Evolutionary conservation across 2,797 vertebrate species (phyloP).

Genomic region (Gymnoscopelus braueri): DNA sequence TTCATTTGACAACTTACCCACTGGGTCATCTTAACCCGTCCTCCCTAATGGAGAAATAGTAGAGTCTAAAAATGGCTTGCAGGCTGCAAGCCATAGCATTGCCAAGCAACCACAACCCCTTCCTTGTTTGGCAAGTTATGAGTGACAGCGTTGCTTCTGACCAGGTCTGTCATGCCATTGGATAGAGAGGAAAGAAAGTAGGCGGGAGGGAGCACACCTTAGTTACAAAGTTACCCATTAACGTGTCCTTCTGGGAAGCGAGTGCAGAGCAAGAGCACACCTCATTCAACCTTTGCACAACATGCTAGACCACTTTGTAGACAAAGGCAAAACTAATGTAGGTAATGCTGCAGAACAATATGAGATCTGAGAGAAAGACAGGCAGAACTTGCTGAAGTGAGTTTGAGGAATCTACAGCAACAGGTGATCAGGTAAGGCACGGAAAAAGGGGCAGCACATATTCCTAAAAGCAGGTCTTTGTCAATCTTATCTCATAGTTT

Average conservation of each 20-base stretch:
- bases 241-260: constrained; percentile 67
- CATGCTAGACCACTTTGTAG: constrained; percentile 63
- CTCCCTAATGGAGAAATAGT: too few species aligned
- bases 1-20: too few species aligned
- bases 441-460: neutral
- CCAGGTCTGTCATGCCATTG: constrained; percentile 55
- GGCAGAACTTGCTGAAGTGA: constrained; percentile 17
- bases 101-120: constrained; percentile 30
- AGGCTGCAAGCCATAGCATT: neutral
- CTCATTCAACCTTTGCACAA: constrained; percentile 79
- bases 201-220: constrained; percentile 67
- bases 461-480: neutral
- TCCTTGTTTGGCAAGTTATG: constrained; percentile 48
- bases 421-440: constrained; percentile 63
- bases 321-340: constrained; percentile 36
- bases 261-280: constrained; percentile 61
- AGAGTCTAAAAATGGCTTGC: too few species aligned
- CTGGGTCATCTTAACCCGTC: too few species aligned
- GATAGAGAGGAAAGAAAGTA: constrained; percentile 31
- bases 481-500: neutral
- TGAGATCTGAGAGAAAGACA: constrained; percentile 25
- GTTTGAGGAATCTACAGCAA: constrained; percentile 9
- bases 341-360: constrained; percentile 34
- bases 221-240: constrained; percentile 79
- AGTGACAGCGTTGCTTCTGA: constrained; percentile 27